These are phyloP conservation scores for Mechanitis mazaeus DNA, from an alignment of 2,888 invertebrate species.

Conservation along the genomic window DNA sequence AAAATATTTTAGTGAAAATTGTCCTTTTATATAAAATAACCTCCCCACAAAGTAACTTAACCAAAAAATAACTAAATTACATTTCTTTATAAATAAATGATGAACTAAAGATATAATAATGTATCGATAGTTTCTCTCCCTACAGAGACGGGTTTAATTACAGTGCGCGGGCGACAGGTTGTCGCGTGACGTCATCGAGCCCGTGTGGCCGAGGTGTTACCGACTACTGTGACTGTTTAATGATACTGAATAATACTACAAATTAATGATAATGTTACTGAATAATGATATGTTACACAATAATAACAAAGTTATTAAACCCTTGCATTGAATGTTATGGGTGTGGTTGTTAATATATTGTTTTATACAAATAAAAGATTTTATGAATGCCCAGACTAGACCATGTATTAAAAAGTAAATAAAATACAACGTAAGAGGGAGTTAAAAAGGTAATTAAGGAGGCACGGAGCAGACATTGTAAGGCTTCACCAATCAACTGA, in stretches of 20 bases:
- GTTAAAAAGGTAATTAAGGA: conserved; percentile 31
- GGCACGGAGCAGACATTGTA: conserved; percentile 26
- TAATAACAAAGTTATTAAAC: neutral
- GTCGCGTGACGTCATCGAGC: conserved; percentile 70
- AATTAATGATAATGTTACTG: neutral
- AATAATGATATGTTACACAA: too few relatives aligned
- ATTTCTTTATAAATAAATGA: too few relatives aligned
- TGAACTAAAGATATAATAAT: neutral
- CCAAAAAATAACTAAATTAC: too few relatives aligned
- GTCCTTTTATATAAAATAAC: too few relatives aligned
- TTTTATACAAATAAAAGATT: too few relatives aligned
- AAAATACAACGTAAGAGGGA: conserved; percentile 21
- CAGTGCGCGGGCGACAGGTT: conserved; percentile 75
- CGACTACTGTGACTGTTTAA: neutral
- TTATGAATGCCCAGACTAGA: neutral
- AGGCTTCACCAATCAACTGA: conserved; percentile 32
- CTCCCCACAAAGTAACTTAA: too few relatives aligned
- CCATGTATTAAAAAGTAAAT: conserved; percentile 6
- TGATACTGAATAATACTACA: neutral
- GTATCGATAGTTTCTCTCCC: conserved; percentile 43
- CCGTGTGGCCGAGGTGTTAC: conserved; percentile 36
- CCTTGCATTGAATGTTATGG: neutral
- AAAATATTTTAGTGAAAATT: too few relatives aligned
- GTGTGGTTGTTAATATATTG: too few relatives aligned
- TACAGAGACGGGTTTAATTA: conserved; percentile 72